These are phyloP conservation scores for Eilema griseolum DNA, from an alignment of 2,888 invertebrate species.

Conservation along the genomic window DNA sequence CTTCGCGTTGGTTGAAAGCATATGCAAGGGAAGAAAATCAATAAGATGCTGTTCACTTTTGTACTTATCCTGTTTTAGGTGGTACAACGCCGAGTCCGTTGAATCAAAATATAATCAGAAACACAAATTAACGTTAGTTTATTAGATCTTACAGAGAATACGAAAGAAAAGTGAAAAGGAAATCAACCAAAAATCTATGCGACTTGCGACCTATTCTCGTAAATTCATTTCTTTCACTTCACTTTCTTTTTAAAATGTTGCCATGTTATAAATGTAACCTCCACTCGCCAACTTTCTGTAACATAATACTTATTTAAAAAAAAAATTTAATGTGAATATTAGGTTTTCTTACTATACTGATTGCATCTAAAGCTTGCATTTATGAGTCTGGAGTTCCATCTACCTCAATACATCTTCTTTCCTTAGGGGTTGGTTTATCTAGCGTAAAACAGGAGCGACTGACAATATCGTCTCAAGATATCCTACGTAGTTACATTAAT, in stretches of 20 bases:
- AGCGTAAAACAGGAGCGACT: too few relatives aligned
- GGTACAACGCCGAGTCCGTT: conserved; percentile 73
- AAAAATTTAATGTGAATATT: background rate
- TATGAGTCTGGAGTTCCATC: background rate
- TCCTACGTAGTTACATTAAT: too few relatives aligned
- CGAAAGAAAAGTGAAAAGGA: conserved; percentile 86
- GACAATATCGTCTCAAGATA: too few relatives aligned
- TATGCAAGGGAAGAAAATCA: conserved; percentile 87
- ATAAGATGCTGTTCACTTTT: conserved; percentile 86
- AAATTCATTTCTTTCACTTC: conserved; percentile 87
- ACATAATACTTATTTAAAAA: background rate
- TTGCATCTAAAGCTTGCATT: background rate
- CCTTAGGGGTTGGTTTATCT: too few relatives aligned
- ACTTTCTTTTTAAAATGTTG: conserved; percentile 85
- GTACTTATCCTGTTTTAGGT: conserved; percentile 81
- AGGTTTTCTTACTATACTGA: background rate
- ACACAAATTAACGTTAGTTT: conserved; percentile 83
- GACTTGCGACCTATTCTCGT: conserved; percentile 86
- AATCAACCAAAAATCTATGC: conserved; percentile 87
- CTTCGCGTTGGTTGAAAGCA: conserved; percentile 86
- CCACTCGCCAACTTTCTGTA: conserved; percentile 10
- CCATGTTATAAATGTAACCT: conserved; percentile 54
- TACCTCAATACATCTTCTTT: too few relatives aligned
- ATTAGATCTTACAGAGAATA: conserved; percentile 84
- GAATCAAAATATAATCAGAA: conserved; percentile 81